phyloP scores from a whole-genome alignment of 2,113 vertebrate genomes.

The Otolemur garnettii region DNA sequence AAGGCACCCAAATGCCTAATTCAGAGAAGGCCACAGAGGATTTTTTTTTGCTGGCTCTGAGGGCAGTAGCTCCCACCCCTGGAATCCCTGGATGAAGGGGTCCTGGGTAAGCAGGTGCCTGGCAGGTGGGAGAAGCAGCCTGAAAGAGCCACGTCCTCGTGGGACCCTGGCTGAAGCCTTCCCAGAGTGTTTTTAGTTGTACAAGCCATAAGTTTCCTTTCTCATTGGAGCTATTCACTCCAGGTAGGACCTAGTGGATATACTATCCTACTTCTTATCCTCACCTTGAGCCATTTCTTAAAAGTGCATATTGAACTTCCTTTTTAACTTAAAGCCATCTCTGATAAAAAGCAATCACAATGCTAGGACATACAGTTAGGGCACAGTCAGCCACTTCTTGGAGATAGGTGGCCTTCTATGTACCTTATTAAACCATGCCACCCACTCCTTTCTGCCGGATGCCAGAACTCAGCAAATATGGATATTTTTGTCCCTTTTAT shows the following conservation, averaged over 20 bases:
- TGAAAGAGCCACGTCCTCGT: background rate
- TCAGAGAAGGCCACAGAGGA: background rate
- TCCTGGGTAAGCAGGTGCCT: background rate
- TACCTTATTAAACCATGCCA: background rate
- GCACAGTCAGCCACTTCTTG: background rate
- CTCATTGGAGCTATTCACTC: background rate
- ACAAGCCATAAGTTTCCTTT: fast-evolving
- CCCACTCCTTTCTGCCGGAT: too few species aligned
- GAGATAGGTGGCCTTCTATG: fast-evolving
- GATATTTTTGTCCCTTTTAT: background rate
- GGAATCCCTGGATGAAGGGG: background rate
- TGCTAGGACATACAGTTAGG: background rate
- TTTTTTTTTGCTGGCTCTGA: background rate
- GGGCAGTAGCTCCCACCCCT: background rate
- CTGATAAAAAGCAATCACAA: background rate
- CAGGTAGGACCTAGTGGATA: background rate
- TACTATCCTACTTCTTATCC: fast-evolving
- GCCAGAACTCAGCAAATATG: background rate
- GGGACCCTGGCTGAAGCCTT: background rate
- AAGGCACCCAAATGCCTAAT: background rate
- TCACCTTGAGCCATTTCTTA: background rate
- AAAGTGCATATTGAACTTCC: background rate
- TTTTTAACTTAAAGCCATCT: background rate
- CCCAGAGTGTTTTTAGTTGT: too few species aligned
- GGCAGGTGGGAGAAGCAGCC: too few species aligned